Evolutionary conservation across 2,113 vertebrate species (phyloP).

Genomic region (Microcebus jonahi): DNA sequence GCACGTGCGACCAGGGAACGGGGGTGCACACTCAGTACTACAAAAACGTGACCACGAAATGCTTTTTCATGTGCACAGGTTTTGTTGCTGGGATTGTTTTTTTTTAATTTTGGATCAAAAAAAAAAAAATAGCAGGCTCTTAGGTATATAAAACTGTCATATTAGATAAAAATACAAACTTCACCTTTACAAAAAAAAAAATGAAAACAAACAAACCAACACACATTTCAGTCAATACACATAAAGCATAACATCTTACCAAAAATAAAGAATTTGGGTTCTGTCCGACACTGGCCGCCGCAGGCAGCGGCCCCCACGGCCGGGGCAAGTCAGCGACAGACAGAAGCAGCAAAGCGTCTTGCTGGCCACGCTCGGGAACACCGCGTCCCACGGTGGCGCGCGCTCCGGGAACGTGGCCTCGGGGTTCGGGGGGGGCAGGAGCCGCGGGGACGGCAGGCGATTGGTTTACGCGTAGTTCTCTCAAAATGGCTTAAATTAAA

Average conservation of each 20-base stretch:
- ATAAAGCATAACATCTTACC: conserved; percentile 94
- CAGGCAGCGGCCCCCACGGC: conserved; percentile 73
- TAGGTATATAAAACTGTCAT: conserved; percentile 89
- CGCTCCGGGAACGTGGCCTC: background rate
- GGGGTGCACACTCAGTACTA: conserved; percentile 69
- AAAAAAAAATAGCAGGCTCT: conserved; percentile 87
- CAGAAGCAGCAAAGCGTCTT: conserved; percentile 84
- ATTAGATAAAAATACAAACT: conserved; percentile 93
- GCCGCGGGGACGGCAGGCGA: background rate
- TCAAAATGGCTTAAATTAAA: conserved; percentile 75
- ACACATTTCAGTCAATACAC: conserved; percentile 92
- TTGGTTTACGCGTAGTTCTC: conserved; percentile 81
- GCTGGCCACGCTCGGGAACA: conserved; percentile 53
- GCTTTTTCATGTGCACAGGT: conserved; percentile 30
- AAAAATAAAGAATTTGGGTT: conserved; percentile 96
- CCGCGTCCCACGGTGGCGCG: background rate
- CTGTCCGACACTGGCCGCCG: conserved; percentile 88
- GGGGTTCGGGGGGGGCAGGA: background rate
- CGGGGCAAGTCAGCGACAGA: conserved; percentile 81
- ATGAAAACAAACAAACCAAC: conserved; percentile 20
- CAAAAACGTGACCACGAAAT: conserved; percentile 83
- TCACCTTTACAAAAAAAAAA: conserved; percentile 90
- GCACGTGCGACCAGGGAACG: background rate
- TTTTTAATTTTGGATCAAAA: conserved; percentile 82
- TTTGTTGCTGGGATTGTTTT: background rate